Base-by-base conservation (phyloP, 2,113 vertebrate species). In the Oreochromis tanganicae region DNA sequence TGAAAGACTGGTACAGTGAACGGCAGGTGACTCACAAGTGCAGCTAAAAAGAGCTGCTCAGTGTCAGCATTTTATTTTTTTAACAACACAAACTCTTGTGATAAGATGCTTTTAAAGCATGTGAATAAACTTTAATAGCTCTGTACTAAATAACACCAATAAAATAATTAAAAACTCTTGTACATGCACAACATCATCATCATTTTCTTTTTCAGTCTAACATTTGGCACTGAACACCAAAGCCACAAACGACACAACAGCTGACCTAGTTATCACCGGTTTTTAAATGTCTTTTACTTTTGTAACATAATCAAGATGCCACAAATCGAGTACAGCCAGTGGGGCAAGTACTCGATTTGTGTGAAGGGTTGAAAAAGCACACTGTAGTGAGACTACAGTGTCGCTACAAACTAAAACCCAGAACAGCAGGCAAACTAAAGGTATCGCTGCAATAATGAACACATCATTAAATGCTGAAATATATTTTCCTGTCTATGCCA, bases 121-220 rank as follows among this genome's bases (percentile, higher is more conserved):
- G 13, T 43, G 14, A 41, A 80, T n/a, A 41, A 43, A 48, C 21
- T 48, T 75, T 75, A 75, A 73, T 17, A 48, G 14, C 21, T 48
- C 21, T 75, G 41, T 48, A 75, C 41, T 48, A 75, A 75, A 73
- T 75, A 75, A 48, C 43, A 11, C 9, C 5, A 27, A 29, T 19
- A 75, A 75, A 75, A 11, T 17, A 7, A 11, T 48, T 11, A 5
- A 24, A 73, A 17, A 3, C 14, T 17, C 9, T 75, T 29, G 7
- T 29, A 75, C 5, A 19, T 29, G 68, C 41, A 75, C 66, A 71
- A 6, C 14, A 19, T 12, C 14, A 48, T 29, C 38, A 27, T 38
- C 9, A 7, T 12, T 73, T 6, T 43, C 36, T 68, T 24, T 1
- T 0, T 0, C 66, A 24, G 1, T 43, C 66, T 43, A 43, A 71